Percentiles rank a stretch among this genome's conserved stretches.
Evolutionary conservation across 1,140 invertebrate genomes (phyloP).

Genomic region (Lineus longissimus): DNA sequence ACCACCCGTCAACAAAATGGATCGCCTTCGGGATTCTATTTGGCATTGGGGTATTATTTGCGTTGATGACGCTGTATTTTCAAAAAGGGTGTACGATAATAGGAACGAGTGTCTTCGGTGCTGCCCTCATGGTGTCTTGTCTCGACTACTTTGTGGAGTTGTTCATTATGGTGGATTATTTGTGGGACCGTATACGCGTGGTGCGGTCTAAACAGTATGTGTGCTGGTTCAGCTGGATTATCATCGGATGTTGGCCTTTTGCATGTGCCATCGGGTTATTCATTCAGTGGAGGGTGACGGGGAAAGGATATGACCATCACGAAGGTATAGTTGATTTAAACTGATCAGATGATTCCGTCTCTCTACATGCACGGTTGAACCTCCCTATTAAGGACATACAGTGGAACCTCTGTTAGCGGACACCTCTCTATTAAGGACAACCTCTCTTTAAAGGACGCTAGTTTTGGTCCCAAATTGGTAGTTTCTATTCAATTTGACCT

Average conservation of each 20-base stretch:
- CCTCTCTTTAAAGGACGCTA: too few relatives aligned
- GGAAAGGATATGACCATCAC: slow-evolving; percentile 64
- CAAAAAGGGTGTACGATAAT: slow-evolving; percentile 71
- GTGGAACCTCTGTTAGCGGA: too few relatives aligned
- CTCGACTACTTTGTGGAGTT: slow-evolving; percentile 76
- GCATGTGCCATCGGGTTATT: slow-evolving; percentile 66
- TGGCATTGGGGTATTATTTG: slow-evolving; percentile 65
- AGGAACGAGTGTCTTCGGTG: slow-evolving; percentile 73
- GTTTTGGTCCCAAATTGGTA: too few relatives aligned
- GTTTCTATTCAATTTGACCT: too few relatives aligned
- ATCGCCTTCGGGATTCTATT: slow-evolving; percentile 67
- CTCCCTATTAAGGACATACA: too few relatives aligned
- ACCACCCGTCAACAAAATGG: slow-evolving; percentile 61
- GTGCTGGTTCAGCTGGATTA: slow-evolving; percentile 74
- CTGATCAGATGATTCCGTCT: too few relatives aligned
- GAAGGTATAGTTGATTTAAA: slow-evolving; percentile 39
- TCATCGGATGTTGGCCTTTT: slow-evolving; percentile 70
- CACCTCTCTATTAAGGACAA: too few relatives aligned
- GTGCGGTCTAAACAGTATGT: slow-evolving; percentile 50
- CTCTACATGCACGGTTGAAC: too few relatives aligned
- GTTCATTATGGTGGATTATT: slow-evolving; percentile 68
- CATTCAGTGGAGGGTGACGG: slow-evolving; percentile 68
- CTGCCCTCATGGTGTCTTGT: slow-evolving; percentile 67
- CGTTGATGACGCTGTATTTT: slow-evolving; percentile 70
- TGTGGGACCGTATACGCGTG: slow-evolving; percentile 58